Conservation (phyloP, 53 echinoderm and acorn worm genomes). For the Patiria pectinifera region DNA sequence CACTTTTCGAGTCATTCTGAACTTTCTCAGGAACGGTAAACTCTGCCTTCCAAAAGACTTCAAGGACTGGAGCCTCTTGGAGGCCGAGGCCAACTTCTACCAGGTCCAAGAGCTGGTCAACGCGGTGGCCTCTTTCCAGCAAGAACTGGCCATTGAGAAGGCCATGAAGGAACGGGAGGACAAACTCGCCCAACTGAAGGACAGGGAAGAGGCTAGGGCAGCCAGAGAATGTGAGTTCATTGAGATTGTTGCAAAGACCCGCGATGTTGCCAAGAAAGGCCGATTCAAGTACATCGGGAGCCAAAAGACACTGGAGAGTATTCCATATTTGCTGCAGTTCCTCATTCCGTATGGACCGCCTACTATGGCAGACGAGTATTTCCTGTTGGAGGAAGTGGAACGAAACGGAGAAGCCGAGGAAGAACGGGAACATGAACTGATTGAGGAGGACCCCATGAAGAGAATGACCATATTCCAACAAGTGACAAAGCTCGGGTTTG, state of each 20-base stretch:
- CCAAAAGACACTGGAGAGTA: neutral
- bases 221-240: neutral
- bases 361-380: neutral
- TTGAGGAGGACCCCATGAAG: neutral
- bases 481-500: neutral
- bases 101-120: conserved; percentile 33
- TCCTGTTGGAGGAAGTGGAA: neutral
- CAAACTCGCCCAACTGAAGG: neutral
- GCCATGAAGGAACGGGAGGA: neutral
- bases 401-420: neutral
- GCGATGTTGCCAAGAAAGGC: neutral
- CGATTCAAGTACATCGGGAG: neutral
- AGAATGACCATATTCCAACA: neutral
- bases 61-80: conserved; percentile 41
- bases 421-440: neutral
- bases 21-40: conserved; percentile 28
- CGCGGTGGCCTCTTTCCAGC: neutral
- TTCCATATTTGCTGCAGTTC: neutral
- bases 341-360: neutral
- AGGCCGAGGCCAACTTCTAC: conserved; percentile 27
- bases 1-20: conserved; percentile 42
- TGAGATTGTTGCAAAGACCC: neutral
- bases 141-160: neutral
- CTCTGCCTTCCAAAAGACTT: conserved; percentile 44
- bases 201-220: neutral